Percentiles rank a stretch among this genome's conserved stretches.
Conservation (phyloP, 2,888 invertebrate species). For the Smittia aterrima region DNA sequence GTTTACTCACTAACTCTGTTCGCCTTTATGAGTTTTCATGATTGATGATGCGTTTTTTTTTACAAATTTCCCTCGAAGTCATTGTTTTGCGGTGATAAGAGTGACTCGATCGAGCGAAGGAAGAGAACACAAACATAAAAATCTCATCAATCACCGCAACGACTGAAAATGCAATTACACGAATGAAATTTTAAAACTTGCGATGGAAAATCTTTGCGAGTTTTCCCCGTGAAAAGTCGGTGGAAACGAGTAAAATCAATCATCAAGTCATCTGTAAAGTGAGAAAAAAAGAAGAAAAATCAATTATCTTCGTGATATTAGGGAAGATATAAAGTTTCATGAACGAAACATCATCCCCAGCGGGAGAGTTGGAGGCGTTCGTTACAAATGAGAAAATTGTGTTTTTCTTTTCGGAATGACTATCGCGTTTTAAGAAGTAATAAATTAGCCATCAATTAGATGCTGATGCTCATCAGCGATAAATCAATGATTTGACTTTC, state of each 20-base stretch:
- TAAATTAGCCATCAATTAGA: conserved; percentile 6
- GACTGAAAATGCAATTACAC: neutral
- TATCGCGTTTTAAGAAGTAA: neutral
- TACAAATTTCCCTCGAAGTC: neutral
- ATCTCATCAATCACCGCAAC: conserved; percentile 1
- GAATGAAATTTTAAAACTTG: neutral
- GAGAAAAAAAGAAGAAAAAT: neutral
- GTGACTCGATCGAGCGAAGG: neutral
- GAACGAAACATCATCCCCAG: too few species aligned
- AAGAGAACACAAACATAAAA: neutral
- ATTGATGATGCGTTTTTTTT: conserved; percentile 12
- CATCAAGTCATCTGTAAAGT: too few species aligned
- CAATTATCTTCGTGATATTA: neutral
- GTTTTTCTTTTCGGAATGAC: neutral
- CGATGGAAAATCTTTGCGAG: neutral
- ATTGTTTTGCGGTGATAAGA: neutral
- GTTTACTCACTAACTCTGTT: neutral
- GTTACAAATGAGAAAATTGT: too few species aligned
- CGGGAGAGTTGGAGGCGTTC: too few species aligned
- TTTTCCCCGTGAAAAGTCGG: too few species aligned
- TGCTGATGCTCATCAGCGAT: too few species aligned
- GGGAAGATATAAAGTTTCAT: too few species aligned
- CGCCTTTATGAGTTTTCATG: conserved; percentile 1
- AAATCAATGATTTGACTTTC: too few species aligned
- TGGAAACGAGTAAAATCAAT: too few species aligned